Evolutionary conservation across 2,888 invertebrate species (phyloP).

Genomic region (Pterobdella sp.): DNA sequence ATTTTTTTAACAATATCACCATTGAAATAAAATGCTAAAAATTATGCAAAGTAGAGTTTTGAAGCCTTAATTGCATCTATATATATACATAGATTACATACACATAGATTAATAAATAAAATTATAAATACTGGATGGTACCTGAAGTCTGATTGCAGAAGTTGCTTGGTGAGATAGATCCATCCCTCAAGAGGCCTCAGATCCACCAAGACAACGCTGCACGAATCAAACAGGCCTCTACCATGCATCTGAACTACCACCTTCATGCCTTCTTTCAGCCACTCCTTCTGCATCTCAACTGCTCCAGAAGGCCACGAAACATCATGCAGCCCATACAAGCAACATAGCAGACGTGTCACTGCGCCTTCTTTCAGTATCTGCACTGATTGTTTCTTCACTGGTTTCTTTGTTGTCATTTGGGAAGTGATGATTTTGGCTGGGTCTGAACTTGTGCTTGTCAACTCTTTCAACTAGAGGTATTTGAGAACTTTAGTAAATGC

Average conservation of each 20-base stretch:
- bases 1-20: too few relatives aligned
- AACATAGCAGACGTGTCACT: not conserved
- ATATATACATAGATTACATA: too few relatives aligned
- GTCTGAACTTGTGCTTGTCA: too few relatives aligned
- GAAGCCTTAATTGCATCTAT: too few relatives aligned
- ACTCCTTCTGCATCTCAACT: not conserved
- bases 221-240: not conserved
- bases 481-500: too few relatives aligned
- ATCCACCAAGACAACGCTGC: not conserved
- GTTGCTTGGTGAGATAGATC: not conserved
- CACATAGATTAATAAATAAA: too few relatives aligned
- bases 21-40: too few relatives aligned
- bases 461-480: too few relatives aligned
- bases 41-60: too few relatives aligned
- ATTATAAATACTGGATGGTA: too few relatives aligned
- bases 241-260: constrained; percentile 8
- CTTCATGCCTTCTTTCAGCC: not conserved
- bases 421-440: too few relatives aligned
- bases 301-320: not conserved
- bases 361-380: not conserved
- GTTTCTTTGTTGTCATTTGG: too few relatives aligned
- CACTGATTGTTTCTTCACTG: not conserved
- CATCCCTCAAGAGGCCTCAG: not conserved
- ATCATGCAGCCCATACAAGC: not conserved
- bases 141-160: not conserved